Base-by-base conservation (phyloP, 2,113 vertebrate genomes). In the Takifugu flavidus region DNA sequence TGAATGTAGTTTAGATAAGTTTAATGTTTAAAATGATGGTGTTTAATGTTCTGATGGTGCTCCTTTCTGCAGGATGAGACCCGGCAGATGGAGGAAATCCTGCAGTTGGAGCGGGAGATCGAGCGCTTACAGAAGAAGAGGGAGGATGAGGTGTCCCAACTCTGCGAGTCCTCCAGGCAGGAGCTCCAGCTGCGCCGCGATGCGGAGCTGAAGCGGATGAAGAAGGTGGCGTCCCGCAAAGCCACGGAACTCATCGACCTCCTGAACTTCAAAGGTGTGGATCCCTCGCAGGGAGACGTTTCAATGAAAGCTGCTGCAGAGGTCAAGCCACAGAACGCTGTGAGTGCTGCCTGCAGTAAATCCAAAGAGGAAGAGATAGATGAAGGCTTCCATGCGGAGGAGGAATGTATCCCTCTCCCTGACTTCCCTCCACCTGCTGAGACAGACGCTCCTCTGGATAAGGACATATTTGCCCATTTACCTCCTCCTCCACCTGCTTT, bases 41-140 rank as follows among this genome's bases (percentile, higher is more conserved):
- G 26, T 1, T 25, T 4, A 3, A 2, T 8, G 0, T 13, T 25
- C 20, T 14, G 28, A 20, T 20, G 20, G n/a, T 51, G 11, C 1
- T 26, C 10, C 27, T 8, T 25, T 10, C 6, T 65, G 0, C 26
- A 93, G 86, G 92, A 92, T 15, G 93, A 94, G 56, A 70, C 79
- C 54, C 90, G 84, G 62, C 94, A 95, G 82, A 94, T 96, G 93
- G 93, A 95, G 77, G 93, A 96, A 85, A 96, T 96, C 72, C 81
- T 96, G 70, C 90, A 92, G 58, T 56, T 96, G 61, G 95, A 96
- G 80, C 88, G 88, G 62, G 95, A 96, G 89, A 96, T 96, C 15
- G 93, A 96, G 66, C 93, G 93, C 25, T 53, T 96, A 74, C 94
- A 95, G 77, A 91, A 91, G 81, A 93, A 95, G 81, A 88, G 93